Conservation (phyloP, 2,797 vertebrate genomes). For the Manis pentadactyla region DNA sequence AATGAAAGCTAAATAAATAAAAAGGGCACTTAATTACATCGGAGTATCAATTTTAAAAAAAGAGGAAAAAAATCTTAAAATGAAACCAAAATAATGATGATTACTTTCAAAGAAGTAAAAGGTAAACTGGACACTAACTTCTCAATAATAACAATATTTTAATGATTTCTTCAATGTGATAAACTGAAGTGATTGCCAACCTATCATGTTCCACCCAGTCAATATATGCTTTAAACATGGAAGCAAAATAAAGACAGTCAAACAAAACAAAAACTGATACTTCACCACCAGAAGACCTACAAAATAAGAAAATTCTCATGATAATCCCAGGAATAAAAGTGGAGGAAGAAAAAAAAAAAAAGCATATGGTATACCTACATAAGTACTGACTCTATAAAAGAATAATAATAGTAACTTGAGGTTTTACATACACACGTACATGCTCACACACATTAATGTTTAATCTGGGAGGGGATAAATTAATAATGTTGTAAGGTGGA, state of each 20-base stretch:
- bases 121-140: background rate
- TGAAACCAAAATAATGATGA: background rate
- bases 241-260: background rate
- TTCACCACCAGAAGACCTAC: background rate
- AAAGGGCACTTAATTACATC: background rate
- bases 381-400: background rate
- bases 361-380: background rate
- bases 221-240: background rate
- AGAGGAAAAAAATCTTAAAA: background rate
- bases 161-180: background rate
- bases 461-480: background rate
- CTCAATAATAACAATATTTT: background rate
- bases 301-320: background rate
- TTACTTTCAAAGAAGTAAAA: background rate
- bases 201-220: background rate
- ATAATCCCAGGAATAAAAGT: background rate
- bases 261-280: background rate
- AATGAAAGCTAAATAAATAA: conserved; percentile 6
- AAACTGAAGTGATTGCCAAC: background rate
- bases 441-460: background rate
- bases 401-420: background rate
- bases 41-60: background rate
- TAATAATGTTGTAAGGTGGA: background rate
- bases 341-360: background rate
- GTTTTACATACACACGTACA: background rate